phyloP scores from a whole-genome alignment of 2,797 vertebrate genomes.

The Harpagifer antarcticus region DNA sequence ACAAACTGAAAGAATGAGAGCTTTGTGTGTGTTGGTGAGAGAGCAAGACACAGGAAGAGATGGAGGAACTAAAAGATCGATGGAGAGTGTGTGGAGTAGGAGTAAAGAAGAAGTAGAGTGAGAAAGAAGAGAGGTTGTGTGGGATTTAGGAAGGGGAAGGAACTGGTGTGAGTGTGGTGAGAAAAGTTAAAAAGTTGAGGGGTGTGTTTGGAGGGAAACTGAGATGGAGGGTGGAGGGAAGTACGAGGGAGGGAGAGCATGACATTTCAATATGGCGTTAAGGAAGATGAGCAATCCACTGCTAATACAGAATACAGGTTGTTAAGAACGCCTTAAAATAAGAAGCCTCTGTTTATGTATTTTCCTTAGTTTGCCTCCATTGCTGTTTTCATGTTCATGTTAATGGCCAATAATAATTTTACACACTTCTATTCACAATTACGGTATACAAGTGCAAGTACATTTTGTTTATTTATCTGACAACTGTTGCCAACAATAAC shows the following conservation, averaged over 20 bases:
- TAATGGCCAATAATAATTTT: slow-evolving; percentile 14
- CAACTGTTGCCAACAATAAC: slow-evolving; percentile 3
- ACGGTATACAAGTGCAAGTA: not conserved
- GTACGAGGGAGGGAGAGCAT: slow-evolving; percentile 16
- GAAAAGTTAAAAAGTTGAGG: slow-evolving; percentile 47
- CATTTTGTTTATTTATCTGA: slow-evolving; percentile 26
- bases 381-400: slow-evolving; percentile 16
- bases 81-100: slow-evolving; percentile 25
- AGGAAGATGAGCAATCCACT: slow-evolving; percentile 19
- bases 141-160: slow-evolving; percentile 29
- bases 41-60: slow-evolving; percentile 33
- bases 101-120: slow-evolving; percentile 30
- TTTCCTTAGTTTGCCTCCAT: slow-evolving; percentile 9
- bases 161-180: slow-evolving; percentile 33
- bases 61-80: slow-evolving; percentile 39
- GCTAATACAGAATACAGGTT: slow-evolving; percentile 14
- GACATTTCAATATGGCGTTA: slow-evolving; percentile 33
- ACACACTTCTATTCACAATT: slow-evolving; percentile 26
- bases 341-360: slow-evolving; percentile 3
- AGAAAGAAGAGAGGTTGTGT: slow-evolving; percentile 23
- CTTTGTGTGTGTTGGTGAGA: slow-evolving; percentile 75
- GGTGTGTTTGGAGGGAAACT: slow-evolving; percentile 44
- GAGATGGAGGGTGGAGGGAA: slow-evolving; percentile 25
- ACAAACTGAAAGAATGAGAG: slow-evolving; percentile 82
- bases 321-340: slow-evolving; percentile 25